phyloP scores from a whole-genome alignment of 2,797 vertebrate species.

The Cyclura pinguis region DNA sequence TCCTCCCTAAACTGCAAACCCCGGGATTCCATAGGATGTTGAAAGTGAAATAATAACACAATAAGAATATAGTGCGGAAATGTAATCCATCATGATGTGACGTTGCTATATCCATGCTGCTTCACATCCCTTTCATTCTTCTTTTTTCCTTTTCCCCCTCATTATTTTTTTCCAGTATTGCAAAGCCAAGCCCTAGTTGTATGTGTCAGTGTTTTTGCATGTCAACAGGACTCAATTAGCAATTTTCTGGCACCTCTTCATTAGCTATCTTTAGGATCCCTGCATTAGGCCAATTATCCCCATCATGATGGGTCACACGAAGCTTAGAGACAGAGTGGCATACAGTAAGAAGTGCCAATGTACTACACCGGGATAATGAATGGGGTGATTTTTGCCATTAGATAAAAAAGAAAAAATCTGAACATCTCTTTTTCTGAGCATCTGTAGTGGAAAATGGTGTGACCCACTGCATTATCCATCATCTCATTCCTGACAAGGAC shows the following conservation, averaged over 20 bases:
- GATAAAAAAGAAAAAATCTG: not conserved
- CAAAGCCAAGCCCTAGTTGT: not conserved
- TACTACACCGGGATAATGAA: constrained; percentile 4
- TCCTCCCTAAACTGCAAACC: no score
- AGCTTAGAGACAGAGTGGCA: not conserved
- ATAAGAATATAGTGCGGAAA: no score
- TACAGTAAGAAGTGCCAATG: constrained; percentile 1
- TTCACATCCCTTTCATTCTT: not conserved
- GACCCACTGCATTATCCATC: not conserved
- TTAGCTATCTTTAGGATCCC: not conserved
- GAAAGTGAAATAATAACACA: no score
- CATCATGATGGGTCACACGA: not conserved
- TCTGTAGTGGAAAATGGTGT: not conserved
- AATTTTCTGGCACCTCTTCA: not conserved
- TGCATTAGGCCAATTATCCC: constrained; percentile 21
- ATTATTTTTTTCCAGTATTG: not conserved
- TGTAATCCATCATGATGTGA: not conserved
- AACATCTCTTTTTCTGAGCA: not conserved
- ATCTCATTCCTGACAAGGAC: not conserved
- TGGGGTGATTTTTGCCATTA: not conserved
- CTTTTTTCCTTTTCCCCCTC: not conserved
- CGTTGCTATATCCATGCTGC: not conserved
- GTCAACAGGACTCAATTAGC: not conserved
- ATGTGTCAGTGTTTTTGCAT: not conserved
- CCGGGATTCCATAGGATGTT: no score